Evolutionary conservation across 2,113 vertebrate species (phyloP).

Genomic region (Penelope pileata): DNA sequence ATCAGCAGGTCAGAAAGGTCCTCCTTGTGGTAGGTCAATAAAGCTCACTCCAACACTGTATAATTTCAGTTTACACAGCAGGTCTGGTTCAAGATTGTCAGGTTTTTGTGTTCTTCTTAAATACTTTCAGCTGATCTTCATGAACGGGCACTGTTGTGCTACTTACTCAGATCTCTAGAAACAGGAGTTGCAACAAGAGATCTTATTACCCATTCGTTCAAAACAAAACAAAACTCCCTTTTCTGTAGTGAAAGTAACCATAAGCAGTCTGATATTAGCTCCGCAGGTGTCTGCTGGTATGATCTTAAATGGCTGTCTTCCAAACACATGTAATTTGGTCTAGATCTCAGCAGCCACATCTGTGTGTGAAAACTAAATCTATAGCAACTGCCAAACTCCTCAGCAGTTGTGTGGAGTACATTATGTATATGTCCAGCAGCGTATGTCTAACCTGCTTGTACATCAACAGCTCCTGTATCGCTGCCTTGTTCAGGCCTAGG

Average conservation of each 20-base stretch:
- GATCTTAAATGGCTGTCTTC: not conserved
- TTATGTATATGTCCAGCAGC: not conserved
- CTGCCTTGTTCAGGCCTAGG: not conserved
- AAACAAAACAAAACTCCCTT: slow-evolving; percentile 13
- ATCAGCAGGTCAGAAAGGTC: not conserved
- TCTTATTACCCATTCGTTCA: not conserved
- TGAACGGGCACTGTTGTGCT: slow-evolving; percentile 8
- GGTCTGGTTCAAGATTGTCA: not conserved
- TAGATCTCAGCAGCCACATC: not conserved
- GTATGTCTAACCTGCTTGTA: not conserved
- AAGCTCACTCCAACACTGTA: not conserved
- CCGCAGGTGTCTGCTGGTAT: not conserved
- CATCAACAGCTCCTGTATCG: not conserved
- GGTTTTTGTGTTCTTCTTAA: not conserved
- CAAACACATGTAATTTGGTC: not conserved
- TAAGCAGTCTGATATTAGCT: not conserved
- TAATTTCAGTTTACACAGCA: not conserved
- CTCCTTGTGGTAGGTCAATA: not conserved
- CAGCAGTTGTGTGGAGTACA: accelerated
- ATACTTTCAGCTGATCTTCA: not conserved
- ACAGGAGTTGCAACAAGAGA: not conserved
- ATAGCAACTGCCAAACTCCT: not conserved
- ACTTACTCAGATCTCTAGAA: slow-evolving; percentile 4
- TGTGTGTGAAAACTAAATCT: not conserved
- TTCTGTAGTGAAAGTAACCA: not conserved